Conservation (phyloP, 2,888 invertebrate genomes). For the Papilio protenor region DNA sequence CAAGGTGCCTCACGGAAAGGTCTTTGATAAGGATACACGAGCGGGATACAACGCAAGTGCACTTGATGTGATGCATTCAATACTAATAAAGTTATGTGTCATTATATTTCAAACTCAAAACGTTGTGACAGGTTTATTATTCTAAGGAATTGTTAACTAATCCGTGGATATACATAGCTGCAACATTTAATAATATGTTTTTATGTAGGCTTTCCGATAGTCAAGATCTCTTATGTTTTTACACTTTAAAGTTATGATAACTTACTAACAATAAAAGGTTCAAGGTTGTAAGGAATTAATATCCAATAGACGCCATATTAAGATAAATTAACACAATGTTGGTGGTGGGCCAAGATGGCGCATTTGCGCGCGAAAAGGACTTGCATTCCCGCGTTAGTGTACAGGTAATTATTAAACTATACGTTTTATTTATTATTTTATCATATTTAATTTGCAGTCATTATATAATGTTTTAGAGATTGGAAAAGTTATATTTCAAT, state of each 20-base stretch:
- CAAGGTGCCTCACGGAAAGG: constrained; percentile 38
- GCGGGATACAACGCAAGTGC: constrained; percentile 32
- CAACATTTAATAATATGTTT: not conserved
- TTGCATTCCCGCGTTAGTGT: not conserved
- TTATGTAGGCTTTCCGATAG: not conserved
- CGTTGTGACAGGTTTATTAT: not conserved
- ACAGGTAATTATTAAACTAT: constrained; percentile 1
- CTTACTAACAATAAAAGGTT: not conserved
- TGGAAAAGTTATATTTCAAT: too few relatives aligned
- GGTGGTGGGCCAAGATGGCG: constrained; percentile 24
- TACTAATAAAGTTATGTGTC: not conserved
- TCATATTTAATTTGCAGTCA: too few relatives aligned
- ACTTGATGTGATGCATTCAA: constrained; percentile 17
- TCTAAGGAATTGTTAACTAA: not conserved
- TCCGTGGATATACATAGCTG: not conserved
- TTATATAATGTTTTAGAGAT: too few relatives aligned
- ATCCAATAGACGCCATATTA: constrained; percentile 10
- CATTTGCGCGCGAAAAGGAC: constrained; percentile 32
- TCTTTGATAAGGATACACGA: constrained; percentile 42
- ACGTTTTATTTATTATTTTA: not conserved
- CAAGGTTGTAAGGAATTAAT: constrained; percentile 24
- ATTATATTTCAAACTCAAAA: not conserved
- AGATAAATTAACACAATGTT: constrained; percentile 24
- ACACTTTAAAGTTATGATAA: not conserved
- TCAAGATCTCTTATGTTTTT: too few relatives aligned